Percentiles rank a stretch among this genome's conserved stretches.
These are phyloP conservation scores for Rutilus rutilus DNA, from an alignment of 2,113 vertebrate genomes.

Conservation along the genomic window DNA sequence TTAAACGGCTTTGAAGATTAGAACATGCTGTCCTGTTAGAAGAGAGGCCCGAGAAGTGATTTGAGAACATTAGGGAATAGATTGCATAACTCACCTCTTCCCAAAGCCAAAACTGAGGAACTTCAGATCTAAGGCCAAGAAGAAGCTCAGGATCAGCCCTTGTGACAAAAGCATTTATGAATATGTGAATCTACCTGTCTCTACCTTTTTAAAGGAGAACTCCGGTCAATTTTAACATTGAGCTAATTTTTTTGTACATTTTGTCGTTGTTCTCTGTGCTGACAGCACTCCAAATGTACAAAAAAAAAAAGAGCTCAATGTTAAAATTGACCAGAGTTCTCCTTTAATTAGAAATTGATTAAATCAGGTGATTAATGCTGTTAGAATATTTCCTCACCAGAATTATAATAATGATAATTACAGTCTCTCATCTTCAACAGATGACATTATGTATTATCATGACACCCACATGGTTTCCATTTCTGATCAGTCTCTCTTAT, in stretches of 20 bases:
- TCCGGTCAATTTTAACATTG: too few species aligned
- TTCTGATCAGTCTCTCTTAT: neutral
- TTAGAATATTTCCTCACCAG: neutral
- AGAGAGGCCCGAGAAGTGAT: slow-evolving; percentile 4
- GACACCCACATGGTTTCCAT: neutral
- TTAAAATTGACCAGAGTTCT: too few species aligned
- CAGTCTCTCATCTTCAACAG: neutral
- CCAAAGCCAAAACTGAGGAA: neutral
- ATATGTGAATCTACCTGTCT: neutral
- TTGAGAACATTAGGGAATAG: neutral
- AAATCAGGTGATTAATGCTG: neutral
- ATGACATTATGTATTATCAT: neutral
- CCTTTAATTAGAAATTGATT: neutral
- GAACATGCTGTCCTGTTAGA: slow-evolving; percentile 6
- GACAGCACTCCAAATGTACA: too few species aligned
- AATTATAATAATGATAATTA: slow-evolving; percentile 26
- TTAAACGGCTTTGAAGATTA: slow-evolving; percentile 19
- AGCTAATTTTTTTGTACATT: too few species aligned
- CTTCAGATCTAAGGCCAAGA: slow-evolving; percentile 22
- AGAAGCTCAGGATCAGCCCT: neutral
- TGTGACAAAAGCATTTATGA: neutral
- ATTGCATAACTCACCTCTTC: slow-evolving; percentile 25
- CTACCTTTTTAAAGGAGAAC: too few species aligned
- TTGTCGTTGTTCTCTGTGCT: too few species aligned
- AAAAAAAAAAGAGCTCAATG: too few species aligned